phyloP scores from a whole-genome alignment of 2,113 vertebrate genomes.

The Tapirus terrestris region DNA sequence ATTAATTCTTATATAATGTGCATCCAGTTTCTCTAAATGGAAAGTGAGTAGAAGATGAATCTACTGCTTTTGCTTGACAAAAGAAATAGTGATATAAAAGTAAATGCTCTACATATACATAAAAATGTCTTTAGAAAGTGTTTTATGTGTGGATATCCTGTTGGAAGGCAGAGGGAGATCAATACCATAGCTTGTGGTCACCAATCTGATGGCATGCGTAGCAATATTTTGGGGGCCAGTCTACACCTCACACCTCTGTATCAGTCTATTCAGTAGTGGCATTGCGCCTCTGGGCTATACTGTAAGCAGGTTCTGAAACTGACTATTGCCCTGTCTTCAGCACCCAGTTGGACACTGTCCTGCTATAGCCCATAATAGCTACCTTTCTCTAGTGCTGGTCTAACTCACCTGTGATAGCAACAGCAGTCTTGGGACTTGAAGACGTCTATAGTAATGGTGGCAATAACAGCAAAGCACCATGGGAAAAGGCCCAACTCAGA shows the following conservation, averaged over 20 bases:
- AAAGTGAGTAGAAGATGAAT: not conserved
- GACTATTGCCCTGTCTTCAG: not conserved
- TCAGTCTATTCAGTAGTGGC: not conserved
- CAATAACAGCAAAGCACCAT: not conserved
- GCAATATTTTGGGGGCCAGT: not conserved
- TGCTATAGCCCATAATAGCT: not conserved
- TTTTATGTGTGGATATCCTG: not conserved
- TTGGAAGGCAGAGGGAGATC: not conserved
- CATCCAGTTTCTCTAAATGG: not conserved
- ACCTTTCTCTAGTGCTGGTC: not conserved
- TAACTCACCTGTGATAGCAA: not conserved
- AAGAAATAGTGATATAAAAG: not conserved
- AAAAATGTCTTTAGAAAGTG: not conserved
- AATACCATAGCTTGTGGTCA: not conserved
- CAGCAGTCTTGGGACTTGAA: not conserved
- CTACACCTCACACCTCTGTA: not conserved
- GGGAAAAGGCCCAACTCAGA: not conserved
- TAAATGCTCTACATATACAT: not conserved
- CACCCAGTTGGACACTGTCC: fast-evolving
- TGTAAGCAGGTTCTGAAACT: not conserved
- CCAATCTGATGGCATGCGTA: not conserved
- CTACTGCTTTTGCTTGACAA: not conserved
- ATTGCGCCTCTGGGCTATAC: not conserved
- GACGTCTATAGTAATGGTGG: not conserved
- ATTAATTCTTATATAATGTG: not conserved